Evolutionary conservation across 2,888 invertebrate species (phyloP).

Genomic region (Aricia artaxerxes): DNA sequence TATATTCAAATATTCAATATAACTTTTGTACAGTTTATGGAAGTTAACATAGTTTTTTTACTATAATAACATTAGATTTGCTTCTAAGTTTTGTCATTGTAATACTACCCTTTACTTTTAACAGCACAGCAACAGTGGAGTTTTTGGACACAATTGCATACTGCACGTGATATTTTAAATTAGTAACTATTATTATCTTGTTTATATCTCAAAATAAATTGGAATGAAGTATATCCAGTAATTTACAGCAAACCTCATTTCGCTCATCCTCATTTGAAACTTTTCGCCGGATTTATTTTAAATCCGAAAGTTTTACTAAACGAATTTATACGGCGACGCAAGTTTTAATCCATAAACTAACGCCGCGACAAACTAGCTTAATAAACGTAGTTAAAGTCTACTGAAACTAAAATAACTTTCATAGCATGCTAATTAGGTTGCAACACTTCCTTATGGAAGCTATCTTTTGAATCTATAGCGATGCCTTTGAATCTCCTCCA

Average conservation of each 20-base stretch:
- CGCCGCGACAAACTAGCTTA: conserved; percentile 25
- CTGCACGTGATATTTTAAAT: too few species aligned
- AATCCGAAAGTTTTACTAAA: conserved; percentile 22
- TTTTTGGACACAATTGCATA: too few species aligned
- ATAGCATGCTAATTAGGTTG: conserved; percentile 20
- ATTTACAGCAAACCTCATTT: conserved; percentile 8
- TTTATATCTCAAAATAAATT: not conserved
- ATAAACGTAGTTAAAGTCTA: conserved; percentile 30
- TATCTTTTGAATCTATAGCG: not conserved
- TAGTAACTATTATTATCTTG: not conserved
- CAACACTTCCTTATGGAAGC: conserved; percentile 10
- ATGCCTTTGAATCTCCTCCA: not conserved
- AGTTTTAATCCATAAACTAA: conserved; percentile 30
- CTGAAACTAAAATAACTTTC: conserved; percentile 22
- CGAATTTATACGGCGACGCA: conserved; percentile 27
- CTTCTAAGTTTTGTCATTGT: too few species aligned
- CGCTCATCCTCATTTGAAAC: conserved; percentile 11
- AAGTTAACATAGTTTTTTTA: too few species aligned
- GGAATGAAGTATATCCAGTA: not conserved
- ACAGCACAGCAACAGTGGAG: too few species aligned
- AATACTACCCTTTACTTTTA: too few species aligned
- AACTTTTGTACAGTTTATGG: too few species aligned
- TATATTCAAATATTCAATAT: too few species aligned
- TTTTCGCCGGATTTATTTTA: conserved; percentile 21
- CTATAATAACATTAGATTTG: too few species aligned